Evolutionary conservation across 2,797 vertebrate genomes (phyloP).

Genomic region (Sitta carolinensis): DNA sequence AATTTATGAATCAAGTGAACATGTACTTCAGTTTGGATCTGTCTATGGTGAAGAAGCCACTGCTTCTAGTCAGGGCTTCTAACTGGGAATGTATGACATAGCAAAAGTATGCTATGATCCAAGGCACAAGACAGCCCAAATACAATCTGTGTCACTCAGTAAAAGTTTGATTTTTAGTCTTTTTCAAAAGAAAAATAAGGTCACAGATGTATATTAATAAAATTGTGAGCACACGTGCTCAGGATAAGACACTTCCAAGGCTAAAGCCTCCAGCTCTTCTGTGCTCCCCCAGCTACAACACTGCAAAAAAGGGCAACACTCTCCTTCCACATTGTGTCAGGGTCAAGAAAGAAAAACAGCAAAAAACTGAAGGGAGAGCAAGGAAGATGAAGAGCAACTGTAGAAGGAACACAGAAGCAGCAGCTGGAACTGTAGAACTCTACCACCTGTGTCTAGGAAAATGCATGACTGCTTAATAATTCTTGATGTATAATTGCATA

Average conservation of each 20-base stretch:
- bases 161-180: neutral
- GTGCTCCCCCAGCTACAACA: fast-evolving
- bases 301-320: neutral
- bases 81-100: neutral
- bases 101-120: neutral
- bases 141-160: neutral
- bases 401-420: neutral
- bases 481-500: neutral
- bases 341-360: neutral
- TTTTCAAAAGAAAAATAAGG: neutral
- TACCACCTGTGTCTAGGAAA: neutral
- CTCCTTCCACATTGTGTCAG: neutral
- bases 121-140: neutral
- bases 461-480: no score
- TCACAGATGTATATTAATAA: neutral
- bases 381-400: neutral
- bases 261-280: no score
- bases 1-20: neutral
- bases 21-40: neutral
- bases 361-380: neutral
- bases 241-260: neutral
- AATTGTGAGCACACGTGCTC: neutral
- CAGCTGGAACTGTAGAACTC: neutral
- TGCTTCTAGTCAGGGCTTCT: neutral
- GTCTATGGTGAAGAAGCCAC: neutral